Evolutionary conservation across 2,797 vertebrate species (phyloP).

Genomic region (Pseudomugil tenellus): DNA sequence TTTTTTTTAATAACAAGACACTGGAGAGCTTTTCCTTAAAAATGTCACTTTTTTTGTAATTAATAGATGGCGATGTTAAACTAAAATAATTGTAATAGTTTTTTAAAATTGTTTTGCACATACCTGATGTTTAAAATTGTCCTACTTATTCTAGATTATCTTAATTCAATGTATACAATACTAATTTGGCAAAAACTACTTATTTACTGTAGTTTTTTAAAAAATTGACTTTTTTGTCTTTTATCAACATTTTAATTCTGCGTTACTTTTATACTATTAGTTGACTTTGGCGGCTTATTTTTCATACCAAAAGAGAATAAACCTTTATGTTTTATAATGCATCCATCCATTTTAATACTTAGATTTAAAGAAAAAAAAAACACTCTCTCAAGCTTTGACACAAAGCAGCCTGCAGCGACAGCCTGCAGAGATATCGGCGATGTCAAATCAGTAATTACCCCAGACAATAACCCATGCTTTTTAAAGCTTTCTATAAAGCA

Average conservation of each 20-base stretch:
- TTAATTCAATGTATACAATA: not conserved
- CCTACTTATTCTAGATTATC: not conserved
- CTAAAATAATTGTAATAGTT: too few species aligned
- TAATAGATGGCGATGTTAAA: too few species aligned
- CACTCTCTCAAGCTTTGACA: not conserved
- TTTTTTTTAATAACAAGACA: too few species aligned
- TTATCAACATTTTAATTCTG: not conserved
- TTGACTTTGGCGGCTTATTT: conserved; percentile 5
- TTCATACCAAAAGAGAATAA: conserved; percentile 19
- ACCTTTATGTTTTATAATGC: conserved; percentile 10
- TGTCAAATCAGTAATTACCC: conserved; percentile 71
- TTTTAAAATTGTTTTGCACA: too few species aligned
- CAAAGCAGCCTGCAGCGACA: conserved; percentile 45
- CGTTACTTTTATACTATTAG: conserved; percentile 3
- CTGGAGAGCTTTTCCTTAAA: too few species aligned
- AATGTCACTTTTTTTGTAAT: too few species aligned
- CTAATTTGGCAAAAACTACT: not conserved
- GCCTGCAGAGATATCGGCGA: conserved; percentile 48
- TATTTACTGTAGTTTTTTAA: not conserved
- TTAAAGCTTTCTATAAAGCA: conserved; percentile 24
- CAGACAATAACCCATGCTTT: conserved; percentile 23
- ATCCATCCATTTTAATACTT: too few species aligned
- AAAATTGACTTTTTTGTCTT: not conserved
- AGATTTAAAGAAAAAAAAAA: too few species aligned
- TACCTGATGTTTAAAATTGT: too few species aligned